These are phyloP conservation scores for Lapara coniferarum DNA, from an alignment of 2,888 invertebrate genomes.

Conservation along the genomic window DNA sequence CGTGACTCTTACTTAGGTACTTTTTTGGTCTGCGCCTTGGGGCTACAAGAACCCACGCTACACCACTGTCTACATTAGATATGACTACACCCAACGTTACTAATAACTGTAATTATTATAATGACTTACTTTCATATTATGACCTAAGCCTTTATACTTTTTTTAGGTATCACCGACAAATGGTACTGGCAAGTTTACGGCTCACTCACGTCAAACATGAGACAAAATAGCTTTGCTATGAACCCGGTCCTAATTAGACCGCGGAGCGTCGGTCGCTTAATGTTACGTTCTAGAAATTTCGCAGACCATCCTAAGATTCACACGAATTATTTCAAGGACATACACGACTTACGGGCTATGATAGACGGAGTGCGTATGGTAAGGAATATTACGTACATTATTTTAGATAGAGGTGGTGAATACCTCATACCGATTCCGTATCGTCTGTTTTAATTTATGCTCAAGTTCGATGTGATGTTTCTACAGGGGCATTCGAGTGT, in stretches of 20 bases:
- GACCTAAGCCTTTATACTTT: slow-evolving; percentile 6
- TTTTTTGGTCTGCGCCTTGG: no score
- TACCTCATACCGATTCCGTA: no score
- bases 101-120: no score
- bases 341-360: slow-evolving; percentile 88
- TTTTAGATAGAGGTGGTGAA: neutral
- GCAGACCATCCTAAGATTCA: slow-evolving; percentile 90
- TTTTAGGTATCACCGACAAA: slow-evolving; percentile 82
- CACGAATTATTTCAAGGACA: slow-evolving; percentile 91
- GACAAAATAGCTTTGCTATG: slow-evolving; percentile 85
- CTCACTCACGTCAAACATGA: slow-evolving; percentile 64
- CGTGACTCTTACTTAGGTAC: no score
- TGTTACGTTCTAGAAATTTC: slow-evolving; percentile 88
- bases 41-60: no score
- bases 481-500: no score
- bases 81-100: no score
- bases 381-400: slow-evolving; percentile 39
- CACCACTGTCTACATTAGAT: no score
- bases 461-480: neutral
- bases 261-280: slow-evolving; percentile 88
- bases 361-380: slow-evolving; percentile 90
- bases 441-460: no score
- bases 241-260: slow-evolving; percentile 90
- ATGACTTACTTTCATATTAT: neutral
- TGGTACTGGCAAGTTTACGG: slow-evolving; percentile 83